Base-by-base conservation (phyloP, 2,888 invertebrate species). In the Drosophila lacicola region DNA sequence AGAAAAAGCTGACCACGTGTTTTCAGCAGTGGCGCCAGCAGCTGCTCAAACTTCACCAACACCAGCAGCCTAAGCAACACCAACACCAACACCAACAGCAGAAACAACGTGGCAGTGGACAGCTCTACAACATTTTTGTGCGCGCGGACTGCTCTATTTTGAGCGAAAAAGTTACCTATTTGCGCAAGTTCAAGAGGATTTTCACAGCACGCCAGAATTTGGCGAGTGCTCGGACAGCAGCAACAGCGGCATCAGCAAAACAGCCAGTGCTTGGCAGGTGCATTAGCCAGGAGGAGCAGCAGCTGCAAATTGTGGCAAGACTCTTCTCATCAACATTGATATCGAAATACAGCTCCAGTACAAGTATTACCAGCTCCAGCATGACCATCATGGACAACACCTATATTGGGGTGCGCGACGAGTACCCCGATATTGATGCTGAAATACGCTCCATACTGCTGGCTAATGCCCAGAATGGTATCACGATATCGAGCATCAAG, bases 401-500 rank as follows among this genome's bases (percentile, higher is more conserved):
- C 6, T 89, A 89, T 44, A 29, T 84, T 5, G 74, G 75, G 41
- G 61, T 91, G 50, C 90, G 90, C 11, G 90, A 89, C 9, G 90
- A 92, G 33, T 71, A 80, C 66, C 91, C 91, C 45, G 88, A 91
- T 29, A 74, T 92, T 34, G 89, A 92, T 76, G 66, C 73, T 11
- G 90, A 91, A 64, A 73, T 92, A 47, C 91, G 91, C 33, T 85
- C 85, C 58, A 92, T 92, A 73, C 74, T 92, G 55, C 76, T 90
- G 55, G 65, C 90, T 64, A 89, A 90, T 80, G 91, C 92, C 68
- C 90, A 91, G 70, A 84, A 90, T 62, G 92, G 92, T 17, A 87
- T 91, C 54, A 92, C 92, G 64, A 92, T 92, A 78, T 75, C 90
- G 61, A 85, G 89, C 56, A 91, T 92, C 55, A 88, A 88, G 66